Base-by-base conservation (phyloP, 1,140 invertebrate species). In the Batillaria attramentaria region DNA sequence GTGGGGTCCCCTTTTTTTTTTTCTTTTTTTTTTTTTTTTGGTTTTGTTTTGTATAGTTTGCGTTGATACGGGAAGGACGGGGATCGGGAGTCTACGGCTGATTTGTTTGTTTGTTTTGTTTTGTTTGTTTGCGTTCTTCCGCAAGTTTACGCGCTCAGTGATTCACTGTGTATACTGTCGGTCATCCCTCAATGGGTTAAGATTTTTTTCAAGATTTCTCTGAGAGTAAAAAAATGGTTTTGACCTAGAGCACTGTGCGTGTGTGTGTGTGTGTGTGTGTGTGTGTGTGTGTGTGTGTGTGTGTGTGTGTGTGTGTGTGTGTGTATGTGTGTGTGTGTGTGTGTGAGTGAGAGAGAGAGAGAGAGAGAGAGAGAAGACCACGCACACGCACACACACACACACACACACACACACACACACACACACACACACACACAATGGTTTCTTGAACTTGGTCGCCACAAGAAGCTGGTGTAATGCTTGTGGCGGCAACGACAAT, bases 321-420 rank as follows among this genome's bases (percentile, higher is more conserved):
- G 2, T 62, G 57, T 62, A 62, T 62, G 57, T 3, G 33, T 62
- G 57, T 62, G 33, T 62, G 57, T 62, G 57, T 62, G n/a, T 62
- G 28, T 66, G 65, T 31, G 35, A 69, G 35, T 54, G 46, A 75
- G 72, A 57, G 72, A 75, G 43, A 72, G 70, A 72, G 70, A 72
- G 18, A 72, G 70, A 72, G 37, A 43, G 70, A 43, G 35, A 72
- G 37, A 72, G 70, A 42, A 41, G 43, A 41, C 18, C 18, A 72
- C 37, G 13, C 18, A 41, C 37, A 72, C 1, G 43, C 18, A 72
- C 1, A 72, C 37, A 43, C 2, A 72, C 37, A 41, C 1, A 72
- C 37, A 72, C 1, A 43, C 37, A 72, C n/a, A 72, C 37, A 41
- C 39, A 72, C 37, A 72, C 39, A 72, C 37, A 72, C 39, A 60